Conservation (phyloP, 2,888 invertebrate species). For the Prenolepis imparis region DNA sequence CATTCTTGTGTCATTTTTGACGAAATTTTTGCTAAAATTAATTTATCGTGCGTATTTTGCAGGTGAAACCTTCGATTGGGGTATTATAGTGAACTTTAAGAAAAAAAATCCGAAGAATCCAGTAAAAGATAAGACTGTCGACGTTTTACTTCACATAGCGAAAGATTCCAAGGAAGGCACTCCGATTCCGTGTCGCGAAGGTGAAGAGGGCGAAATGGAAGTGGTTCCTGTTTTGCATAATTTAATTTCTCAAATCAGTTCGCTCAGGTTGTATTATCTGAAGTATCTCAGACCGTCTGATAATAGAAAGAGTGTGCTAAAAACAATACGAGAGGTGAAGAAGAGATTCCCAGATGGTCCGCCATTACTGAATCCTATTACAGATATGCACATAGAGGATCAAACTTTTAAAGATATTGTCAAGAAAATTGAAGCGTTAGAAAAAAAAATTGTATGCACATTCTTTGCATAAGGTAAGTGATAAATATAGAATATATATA, state of each 20-base stretch:
- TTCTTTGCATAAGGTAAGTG: constrained; percentile 90
- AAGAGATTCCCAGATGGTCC: constrained; percentile 95
- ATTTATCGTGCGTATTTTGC: constrained; percentile 58
- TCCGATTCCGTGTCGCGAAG: constrained; percentile 91
- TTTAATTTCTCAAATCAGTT: constrained; percentile 94
- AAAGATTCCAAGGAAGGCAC: constrained; percentile 88
- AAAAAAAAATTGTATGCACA: constrained; percentile 94
- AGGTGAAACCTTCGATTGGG: constrained; percentile 98
- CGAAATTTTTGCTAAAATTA: background rate
- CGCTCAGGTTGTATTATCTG: constrained; percentile 96
- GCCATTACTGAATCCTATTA: constrained; percentile 96
- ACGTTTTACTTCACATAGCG: constrained; percentile 94
- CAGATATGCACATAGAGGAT: constrained; percentile 98
- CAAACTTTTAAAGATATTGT: constrained; percentile 93
- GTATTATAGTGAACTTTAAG: constrained; percentile 96
- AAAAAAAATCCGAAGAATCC: constrained; percentile 89
- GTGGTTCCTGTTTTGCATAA: constrained; percentile 95
- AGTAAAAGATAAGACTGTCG: constrained; percentile 88
- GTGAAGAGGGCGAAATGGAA: constrained; percentile 94
- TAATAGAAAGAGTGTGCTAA: constrained; percentile 94
- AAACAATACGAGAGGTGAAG: constrained; percentile 95
- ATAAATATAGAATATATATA: too few relatives aligned
- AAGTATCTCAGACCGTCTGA: constrained; percentile 95
- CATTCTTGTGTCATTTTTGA: background rate
- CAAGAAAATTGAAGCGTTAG: constrained; percentile 93